phyloP scores from a whole-genome alignment of 2,797 vertebrate genomes.

The Muscicapa striata region DNA sequence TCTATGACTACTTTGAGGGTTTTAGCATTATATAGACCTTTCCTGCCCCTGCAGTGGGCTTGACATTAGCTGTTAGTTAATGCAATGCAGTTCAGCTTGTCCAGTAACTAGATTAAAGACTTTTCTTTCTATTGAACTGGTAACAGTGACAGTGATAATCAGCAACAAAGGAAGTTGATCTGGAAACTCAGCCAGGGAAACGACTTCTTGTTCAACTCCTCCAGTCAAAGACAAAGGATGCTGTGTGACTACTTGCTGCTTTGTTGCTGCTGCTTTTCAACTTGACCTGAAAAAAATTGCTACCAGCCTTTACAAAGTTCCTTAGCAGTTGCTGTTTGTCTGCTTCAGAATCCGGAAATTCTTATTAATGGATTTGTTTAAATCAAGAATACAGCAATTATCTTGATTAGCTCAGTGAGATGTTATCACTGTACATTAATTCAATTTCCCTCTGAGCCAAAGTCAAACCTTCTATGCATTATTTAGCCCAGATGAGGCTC shows the following conservation, averaged over 20 bases:
- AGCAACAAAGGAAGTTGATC: slow-evolving; percentile 15
- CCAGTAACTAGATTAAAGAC: slow-evolving; percentile 49
- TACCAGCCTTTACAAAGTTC: slow-evolving; percentile 50
- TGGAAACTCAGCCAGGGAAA: slow-evolving; percentile 5
- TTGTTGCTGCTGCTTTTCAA: slow-evolving; percentile 27
- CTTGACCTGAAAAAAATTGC: slow-evolving; percentile 25
- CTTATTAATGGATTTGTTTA: slow-evolving; percentile 69
- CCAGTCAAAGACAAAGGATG: slow-evolving; percentile 36
- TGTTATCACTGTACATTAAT: slow-evolving; percentile 66
- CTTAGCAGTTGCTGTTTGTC: slow-evolving; percentile 37
- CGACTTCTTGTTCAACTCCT: background rate
- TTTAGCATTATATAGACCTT: slow-evolving; percentile 18
- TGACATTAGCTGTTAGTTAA: slow-evolving; percentile 53
- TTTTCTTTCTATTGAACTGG: slow-evolving; percentile 1
- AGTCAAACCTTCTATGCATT: slow-evolving; percentile 50
- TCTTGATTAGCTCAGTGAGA: slow-evolving; percentile 73
- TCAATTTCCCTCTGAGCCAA: slow-evolving; percentile 56
- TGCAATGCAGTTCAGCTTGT: slow-evolving; percentile 4
- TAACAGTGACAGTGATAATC: slow-evolving; percentile 26
- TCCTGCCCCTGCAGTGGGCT: slow-evolving; percentile 11
- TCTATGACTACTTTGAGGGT: background rate
- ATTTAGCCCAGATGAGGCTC: slow-evolving; percentile 66
- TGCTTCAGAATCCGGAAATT: slow-evolving; percentile 21
- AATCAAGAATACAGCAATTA: slow-evolving; percentile 64
- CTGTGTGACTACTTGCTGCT: background rate